These are phyloP conservation scores for Cyanoramphus novaezelandiae DNA, from an alignment of 2,113 vertebrate species.

Conservation along the genomic window DNA sequence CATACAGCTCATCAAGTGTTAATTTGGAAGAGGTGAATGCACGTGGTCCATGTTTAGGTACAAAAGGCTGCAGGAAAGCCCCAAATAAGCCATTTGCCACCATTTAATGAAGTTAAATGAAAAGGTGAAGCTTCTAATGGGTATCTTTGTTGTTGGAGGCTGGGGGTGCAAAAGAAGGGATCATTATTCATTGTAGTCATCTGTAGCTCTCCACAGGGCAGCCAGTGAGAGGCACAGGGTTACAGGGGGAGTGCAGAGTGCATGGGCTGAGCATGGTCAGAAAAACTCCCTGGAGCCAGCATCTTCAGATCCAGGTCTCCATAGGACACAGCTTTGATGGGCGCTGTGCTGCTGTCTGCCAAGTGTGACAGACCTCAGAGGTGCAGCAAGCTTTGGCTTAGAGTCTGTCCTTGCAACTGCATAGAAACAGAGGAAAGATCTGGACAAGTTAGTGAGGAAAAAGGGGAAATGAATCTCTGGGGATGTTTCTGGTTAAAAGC, in stretches of 20 bases:
- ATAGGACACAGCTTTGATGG: neutral
- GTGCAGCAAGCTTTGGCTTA: neutral
- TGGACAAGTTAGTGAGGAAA: neutral
- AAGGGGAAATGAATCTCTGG: neutral
- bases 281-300: neutral
- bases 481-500: neutral
- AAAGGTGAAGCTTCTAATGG: neutral
- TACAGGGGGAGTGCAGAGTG: neutral
- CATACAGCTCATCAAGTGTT: neutral
- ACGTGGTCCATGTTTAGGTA: rapidly evolving
- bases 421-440: neutral
- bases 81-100: neutral
- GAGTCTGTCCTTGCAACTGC: neutral
- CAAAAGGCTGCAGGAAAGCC: neutral
- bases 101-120: neutral
- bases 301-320: neutral
- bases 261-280: neutral
- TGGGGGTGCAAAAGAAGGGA: neutral
- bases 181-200: neutral
- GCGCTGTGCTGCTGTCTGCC: neutral
- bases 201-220: neutral
- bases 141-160: neutral
- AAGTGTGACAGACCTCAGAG: neutral
- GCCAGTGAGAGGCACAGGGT: neutral
- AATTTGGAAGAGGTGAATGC: neutral